A percentile compares a stretch with the other conserved stretches of the same genome.
Conservation (phyloP, 2,797 vertebrate genomes). For the Acridotheres tristis region DNA sequence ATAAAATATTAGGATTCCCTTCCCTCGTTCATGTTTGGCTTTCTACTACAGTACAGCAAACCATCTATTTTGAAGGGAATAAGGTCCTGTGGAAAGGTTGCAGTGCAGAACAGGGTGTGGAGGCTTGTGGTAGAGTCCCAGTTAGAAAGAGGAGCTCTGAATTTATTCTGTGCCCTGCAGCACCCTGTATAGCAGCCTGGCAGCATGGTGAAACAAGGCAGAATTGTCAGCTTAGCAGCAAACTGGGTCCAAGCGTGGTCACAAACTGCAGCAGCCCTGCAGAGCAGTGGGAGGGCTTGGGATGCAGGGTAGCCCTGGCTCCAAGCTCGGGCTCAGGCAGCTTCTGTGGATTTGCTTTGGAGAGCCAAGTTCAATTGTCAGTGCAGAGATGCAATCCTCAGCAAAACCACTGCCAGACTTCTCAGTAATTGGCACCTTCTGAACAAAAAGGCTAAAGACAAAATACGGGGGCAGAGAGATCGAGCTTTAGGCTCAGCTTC, state of each 20-base stretch:
- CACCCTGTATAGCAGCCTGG: neutral
- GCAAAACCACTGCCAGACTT: neutral
- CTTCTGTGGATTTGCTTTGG: neutral
- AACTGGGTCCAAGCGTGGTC: accelerated
- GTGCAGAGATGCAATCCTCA: neutral
- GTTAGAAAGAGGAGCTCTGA: neutral
- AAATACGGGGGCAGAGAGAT: neutral
- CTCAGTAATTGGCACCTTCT: neutral
- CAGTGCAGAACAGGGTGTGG: neutral
- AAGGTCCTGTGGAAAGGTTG: accelerated
- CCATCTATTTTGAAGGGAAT: neutral
- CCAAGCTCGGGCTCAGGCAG: accelerated
- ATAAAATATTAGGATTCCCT: neutral
- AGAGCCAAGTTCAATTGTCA: neutral
- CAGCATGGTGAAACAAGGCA: accelerated
- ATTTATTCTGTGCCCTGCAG: neutral
- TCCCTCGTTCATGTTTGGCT: accelerated
- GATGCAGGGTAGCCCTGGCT: neutral
- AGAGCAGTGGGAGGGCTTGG: accelerated
- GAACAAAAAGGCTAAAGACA: slow-evolving; percentile 19
- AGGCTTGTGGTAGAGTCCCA: neutral
- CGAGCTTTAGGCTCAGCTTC: neutral
- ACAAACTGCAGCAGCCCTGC: neutral
- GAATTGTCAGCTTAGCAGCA: neutral
- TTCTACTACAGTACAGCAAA: neutral